phyloP scores from a whole-genome alignment of 30 jellyfish, hydroid and myxozoan species.

The Pelagia noctiluca region DNA sequence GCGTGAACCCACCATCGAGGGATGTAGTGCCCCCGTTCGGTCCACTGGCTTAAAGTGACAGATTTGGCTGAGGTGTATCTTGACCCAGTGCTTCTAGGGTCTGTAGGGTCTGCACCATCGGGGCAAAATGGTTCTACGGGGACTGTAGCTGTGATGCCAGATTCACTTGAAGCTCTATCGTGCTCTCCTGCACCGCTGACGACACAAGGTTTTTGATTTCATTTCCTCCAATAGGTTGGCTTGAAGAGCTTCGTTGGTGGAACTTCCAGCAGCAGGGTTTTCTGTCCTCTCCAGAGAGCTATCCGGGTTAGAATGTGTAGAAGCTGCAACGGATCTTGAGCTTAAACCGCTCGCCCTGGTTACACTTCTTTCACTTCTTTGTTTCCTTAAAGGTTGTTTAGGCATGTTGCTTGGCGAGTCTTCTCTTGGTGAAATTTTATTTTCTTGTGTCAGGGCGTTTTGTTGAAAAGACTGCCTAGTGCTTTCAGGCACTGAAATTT shows the following conservation, averaged over 20 bases:
- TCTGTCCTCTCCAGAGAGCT: not conserved
- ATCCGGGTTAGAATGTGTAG: not conserved
- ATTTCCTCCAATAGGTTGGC: too few relatives aligned
- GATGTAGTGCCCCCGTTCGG: not conserved
- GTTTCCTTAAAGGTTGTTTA: too few relatives aligned
- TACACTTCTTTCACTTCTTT: not conserved
- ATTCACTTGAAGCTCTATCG: not conserved
- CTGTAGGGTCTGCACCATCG: not conserved
- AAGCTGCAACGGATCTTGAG: not conserved
- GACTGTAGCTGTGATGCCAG: not conserved
- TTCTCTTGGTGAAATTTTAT: too few relatives aligned
- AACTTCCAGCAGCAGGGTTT: not conserved
- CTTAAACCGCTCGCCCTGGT: not conserved
- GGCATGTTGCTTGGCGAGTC: too few relatives aligned
- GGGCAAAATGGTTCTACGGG: not conserved
- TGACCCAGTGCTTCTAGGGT: not conserved
- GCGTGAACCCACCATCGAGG: conserved; percentile 25
- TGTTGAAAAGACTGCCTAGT: too few relatives aligned
- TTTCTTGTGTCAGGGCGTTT: too few relatives aligned
- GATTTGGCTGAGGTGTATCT: too few relatives aligned
- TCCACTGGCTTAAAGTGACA: too few relatives aligned
- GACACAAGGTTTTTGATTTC: not conserved
- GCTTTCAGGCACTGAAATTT: too few relatives aligned
- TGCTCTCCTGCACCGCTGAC: not conserved
- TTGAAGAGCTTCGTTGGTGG: too few relatives aligned